phyloP scores from a whole-genome alignment of 2,797 vertebrate species.

The Hydrophis major region DNA sequence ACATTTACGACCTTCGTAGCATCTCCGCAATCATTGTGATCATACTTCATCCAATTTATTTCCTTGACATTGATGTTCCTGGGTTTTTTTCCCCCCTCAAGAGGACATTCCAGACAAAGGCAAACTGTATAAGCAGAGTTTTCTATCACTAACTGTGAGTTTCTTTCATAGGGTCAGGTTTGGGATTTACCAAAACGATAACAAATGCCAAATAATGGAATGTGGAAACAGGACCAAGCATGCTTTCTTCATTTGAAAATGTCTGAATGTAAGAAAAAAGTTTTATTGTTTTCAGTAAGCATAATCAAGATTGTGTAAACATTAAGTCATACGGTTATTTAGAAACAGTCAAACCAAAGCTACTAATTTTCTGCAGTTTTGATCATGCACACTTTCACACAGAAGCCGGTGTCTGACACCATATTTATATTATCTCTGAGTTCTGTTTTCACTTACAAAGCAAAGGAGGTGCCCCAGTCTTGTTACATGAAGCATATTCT shows the following conservation, averaged over 20 bases:
- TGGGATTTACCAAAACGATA: background rate
- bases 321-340: constrained; percentile 24
- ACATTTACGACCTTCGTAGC: background rate
- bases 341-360: constrained; percentile 41
- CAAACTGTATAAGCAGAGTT: background rate
- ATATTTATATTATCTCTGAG: background rate
- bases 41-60: background rate
- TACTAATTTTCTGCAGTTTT: constrained; percentile 49
- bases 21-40: background rate
- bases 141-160: background rate
- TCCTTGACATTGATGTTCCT: background rate
- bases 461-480: background rate
- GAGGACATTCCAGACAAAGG: background rate
- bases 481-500: background rate
- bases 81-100: background rate
- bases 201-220: background rate
- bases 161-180: background rate
- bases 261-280: constrained; percentile 46
- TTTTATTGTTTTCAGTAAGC: background rate
- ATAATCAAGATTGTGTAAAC: constrained; percentile 14
- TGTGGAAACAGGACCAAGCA: background rate
- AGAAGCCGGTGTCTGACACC: background rate
- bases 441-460: background rate
- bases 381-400: background rate
- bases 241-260: constrained; percentile 12